Conservation (phyloP, 2,888 invertebrate species). For the Orchesella flavescens region DNA sequence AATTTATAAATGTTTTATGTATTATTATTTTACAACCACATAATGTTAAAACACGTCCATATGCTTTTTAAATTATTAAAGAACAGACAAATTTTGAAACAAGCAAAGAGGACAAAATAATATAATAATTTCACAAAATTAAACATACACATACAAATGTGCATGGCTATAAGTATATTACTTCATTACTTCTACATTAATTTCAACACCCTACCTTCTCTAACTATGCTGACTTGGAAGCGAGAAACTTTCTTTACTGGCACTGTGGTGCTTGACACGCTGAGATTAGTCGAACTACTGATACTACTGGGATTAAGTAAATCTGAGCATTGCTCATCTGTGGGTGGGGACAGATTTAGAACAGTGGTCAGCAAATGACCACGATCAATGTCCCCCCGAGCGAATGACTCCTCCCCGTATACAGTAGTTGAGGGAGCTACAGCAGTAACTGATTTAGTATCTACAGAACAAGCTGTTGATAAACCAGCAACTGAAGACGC, state of each 20-base stretch:
- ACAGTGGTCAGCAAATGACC: constrained; percentile 2
- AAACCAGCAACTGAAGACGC: constrained; percentile 24
- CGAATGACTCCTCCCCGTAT: constrained; percentile 37
- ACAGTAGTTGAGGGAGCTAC: constrained; percentile 14
- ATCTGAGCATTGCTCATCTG: constrained; percentile 25
- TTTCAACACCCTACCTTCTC: constrained; percentile 73
- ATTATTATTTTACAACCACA: neutral
- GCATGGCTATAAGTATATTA: too few species aligned
- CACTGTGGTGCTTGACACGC: constrained; percentile 45
- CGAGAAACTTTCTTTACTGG: constrained; percentile 75
- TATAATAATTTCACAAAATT: too few species aligned
- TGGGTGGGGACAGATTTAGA: neutral
- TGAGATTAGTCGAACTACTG: constrained; percentile 34
- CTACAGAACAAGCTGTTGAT: constrained; percentile 23
- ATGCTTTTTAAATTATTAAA: neutral
- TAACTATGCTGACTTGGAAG: constrained; percentile 77
- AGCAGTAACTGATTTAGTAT: constrained; percentile 17
- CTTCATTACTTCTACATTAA: too few species aligned
- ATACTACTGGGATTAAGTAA: constrained; percentile 24
- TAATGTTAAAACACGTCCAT: neutral
- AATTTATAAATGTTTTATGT: neutral
- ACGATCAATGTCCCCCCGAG: constrained; percentile 14
- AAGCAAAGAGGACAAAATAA: constrained; percentile 32
- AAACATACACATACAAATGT: too few species aligned
- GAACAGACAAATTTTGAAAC: constrained; percentile 9